Evolutionary conservation across 2,888 invertebrate species (phyloP).

Genomic region (Mythimna lalbum): DNA sequence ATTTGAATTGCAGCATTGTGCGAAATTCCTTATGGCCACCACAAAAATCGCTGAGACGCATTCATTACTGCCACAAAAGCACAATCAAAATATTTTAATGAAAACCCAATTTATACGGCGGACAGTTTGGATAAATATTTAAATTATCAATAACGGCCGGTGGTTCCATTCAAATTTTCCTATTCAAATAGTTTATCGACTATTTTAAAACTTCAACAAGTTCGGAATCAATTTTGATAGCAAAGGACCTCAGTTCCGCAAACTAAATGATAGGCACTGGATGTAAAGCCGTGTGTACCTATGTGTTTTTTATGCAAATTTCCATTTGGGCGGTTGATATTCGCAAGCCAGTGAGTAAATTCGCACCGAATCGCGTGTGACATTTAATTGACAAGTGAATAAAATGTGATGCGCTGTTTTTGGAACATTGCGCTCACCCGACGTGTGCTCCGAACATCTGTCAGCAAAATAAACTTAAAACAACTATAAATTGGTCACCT

Average conservation of each 20-base stretch:
- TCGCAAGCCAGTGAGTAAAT: constrained; percentile 84
- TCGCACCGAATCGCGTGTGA: constrained; percentile 85
- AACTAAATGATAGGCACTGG: constrained; percentile 62
- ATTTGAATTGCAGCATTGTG: constrained; percentile 19
- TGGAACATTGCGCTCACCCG: constrained; percentile 76
- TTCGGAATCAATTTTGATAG: constrained; percentile 65
- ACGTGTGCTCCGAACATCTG: constrained; percentile 67
- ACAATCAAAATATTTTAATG: constrained; percentile 58
- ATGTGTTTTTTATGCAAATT: constrained; percentile 86
- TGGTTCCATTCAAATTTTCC: constrained; percentile 55
- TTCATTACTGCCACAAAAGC: constrained; percentile 46
- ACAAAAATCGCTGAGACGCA: constrained; percentile 21
- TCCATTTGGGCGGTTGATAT: constrained; percentile 85
- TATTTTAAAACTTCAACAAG: constrained; percentile 67
- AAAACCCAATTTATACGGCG: constrained; percentile 43
- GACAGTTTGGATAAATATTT: constrained; percentile 61
- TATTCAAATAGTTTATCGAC: constrained; percentile 67
- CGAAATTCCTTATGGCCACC: constrained; percentile 15
- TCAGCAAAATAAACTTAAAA: constrained; percentile 74
- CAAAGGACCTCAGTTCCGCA: constrained; percentile 44
- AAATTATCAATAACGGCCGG: constrained; percentile 57
- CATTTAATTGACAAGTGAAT: constrained; percentile 88
- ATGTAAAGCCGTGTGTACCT: constrained; percentile 71
- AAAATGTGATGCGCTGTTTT: constrained; percentile 83
- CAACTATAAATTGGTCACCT: constrained; percentile 78